A percentile compares a stretch with the other conserved stretches of the same genome.
phyloP scores from a whole-genome alignment of 2,113 vertebrate genomes.

The Alaudala cheleensis region DNA sequence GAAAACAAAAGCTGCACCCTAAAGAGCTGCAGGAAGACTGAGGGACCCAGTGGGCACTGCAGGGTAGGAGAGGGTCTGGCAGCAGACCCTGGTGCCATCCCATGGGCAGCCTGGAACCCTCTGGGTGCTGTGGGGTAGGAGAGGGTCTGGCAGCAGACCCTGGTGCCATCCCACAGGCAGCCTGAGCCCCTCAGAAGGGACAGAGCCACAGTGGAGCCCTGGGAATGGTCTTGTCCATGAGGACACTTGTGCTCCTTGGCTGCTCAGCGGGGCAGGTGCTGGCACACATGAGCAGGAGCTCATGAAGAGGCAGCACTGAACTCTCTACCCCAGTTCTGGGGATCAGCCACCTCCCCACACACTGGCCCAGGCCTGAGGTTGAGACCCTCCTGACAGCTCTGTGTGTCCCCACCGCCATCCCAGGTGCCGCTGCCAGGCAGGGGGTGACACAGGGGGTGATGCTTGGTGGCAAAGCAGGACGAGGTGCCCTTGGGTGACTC shows the following conservation, averaged over 20 bases:
- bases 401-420: background rate
- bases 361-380: background rate
- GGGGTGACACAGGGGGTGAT: rapidly evolving
- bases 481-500: rapidly evolving
- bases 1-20: constrained; percentile 2
- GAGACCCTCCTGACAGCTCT: background rate
- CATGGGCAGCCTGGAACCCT: rapidly evolving
- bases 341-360: rapidly evolving
- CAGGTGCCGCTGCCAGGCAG: background rate
- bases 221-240: rapidly evolving
- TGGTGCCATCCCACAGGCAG: rapidly evolving
- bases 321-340: background rate
- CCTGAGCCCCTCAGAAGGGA: background rate
- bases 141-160: background rate
- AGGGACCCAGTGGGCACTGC: background rate
- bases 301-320: background rate
- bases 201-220: background rate
- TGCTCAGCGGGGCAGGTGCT: background rate
- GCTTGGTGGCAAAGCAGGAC: background rate
- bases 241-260: background rate
- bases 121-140: background rate
- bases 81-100: background rate
- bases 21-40: background rate
- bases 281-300: background rate
- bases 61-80: background rate